Percentiles rank a stretch among this genome's conserved stretches.
phyloP scores from a whole-genome alignment of 1,140 invertebrate species.

The Drosophila parabipectinata region DNA sequence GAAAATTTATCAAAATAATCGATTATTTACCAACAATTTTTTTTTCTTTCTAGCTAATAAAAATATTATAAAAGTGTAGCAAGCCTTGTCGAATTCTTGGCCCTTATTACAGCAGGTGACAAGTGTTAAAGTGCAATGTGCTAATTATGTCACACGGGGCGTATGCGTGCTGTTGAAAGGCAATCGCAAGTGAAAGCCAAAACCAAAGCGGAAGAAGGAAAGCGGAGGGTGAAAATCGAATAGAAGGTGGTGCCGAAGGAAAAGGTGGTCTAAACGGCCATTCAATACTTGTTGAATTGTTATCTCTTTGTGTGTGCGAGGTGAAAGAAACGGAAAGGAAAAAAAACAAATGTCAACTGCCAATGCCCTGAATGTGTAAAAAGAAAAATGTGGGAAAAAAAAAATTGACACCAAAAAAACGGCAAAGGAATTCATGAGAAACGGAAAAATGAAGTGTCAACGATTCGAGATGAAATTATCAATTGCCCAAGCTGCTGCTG shows the following conservation, averaged over 20 bases:
- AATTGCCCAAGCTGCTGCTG: slow-evolving; percentile 40
- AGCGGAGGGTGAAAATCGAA: slow-evolving; percentile 23
- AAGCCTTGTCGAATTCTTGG: background rate
- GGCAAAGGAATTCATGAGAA: background rate
- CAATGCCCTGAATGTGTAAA: slow-evolving; percentile 44
- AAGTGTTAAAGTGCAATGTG: slow-evolving; percentile 75
- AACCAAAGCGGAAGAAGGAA: slow-evolving; percentile 25
- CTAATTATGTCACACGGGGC: slow-evolving; percentile 75
- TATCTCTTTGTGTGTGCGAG: slow-evolving; percentile 13
- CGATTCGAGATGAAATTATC: slow-evolving; percentile 56
- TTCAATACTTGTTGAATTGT: slow-evolving; percentile 71
- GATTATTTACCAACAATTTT: background rate
- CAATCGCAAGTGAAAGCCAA: slow-evolving; percentile 55
- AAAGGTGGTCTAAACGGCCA: slow-evolving; percentile 40
- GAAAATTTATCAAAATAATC: background rate
- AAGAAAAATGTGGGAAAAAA: slow-evolving; percentile 26
- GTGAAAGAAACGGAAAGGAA: background rate
- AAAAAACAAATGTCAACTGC: slow-evolving; percentile 53
- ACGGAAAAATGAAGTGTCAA: slow-evolving; percentile 54
- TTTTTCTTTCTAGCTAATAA: background rate
- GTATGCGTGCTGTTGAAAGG: slow-evolving; percentile 65
- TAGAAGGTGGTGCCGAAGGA: slow-evolving; percentile 25
- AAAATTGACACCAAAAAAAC: too few species aligned
- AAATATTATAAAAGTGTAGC: background rate
- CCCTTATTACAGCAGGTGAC: slow-evolving; percentile 17